These are phyloP conservation scores for Hydrolagus colliei DNA, from an alignment of 2,797 vertebrate genomes.

Conservation along the genomic window DNA sequence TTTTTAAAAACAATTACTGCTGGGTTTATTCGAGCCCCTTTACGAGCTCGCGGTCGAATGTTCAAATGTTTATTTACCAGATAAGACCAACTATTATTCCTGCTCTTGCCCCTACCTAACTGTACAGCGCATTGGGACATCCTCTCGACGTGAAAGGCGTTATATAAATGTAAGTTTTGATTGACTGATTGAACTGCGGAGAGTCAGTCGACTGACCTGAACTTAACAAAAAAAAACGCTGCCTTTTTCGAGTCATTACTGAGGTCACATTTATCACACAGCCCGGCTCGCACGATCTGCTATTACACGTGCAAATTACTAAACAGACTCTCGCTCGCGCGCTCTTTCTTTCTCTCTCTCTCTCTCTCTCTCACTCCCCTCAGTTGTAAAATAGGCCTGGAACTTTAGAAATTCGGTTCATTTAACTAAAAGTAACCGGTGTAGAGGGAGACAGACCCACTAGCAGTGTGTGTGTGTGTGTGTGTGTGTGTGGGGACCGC, in stretches of 20 bases:
- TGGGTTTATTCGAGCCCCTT: too few species aligned
- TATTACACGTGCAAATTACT: not conserved
- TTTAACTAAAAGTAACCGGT: not conserved
- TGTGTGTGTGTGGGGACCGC: too few species aligned
- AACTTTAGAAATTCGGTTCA: slow-evolving; percentile 1
- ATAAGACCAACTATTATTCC: not conserved
- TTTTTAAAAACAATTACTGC: too few species aligned
- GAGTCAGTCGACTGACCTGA: not conserved
- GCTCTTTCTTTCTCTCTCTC: not conserved
- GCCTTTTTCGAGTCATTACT: not conserved
- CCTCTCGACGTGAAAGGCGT: too few species aligned
- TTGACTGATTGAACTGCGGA: not conserved
- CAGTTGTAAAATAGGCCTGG: not conserved
- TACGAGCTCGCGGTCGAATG: too few species aligned
- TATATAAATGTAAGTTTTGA: too few species aligned
- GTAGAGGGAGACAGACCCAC: not conserved
- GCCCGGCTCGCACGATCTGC: not conserved
- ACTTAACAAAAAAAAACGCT: not conserved
- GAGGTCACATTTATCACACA: not conserved
- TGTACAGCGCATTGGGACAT: too few species aligned
- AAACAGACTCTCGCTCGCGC: not conserved
- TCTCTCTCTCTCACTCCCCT: too few species aligned
- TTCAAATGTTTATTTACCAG: too few species aligned
- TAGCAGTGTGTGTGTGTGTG: not conserved
- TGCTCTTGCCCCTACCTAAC: too few species aligned